phyloP scores from a whole-genome alignment of 2,888 invertebrate species.

The Himalopsyche japonica region DNA sequence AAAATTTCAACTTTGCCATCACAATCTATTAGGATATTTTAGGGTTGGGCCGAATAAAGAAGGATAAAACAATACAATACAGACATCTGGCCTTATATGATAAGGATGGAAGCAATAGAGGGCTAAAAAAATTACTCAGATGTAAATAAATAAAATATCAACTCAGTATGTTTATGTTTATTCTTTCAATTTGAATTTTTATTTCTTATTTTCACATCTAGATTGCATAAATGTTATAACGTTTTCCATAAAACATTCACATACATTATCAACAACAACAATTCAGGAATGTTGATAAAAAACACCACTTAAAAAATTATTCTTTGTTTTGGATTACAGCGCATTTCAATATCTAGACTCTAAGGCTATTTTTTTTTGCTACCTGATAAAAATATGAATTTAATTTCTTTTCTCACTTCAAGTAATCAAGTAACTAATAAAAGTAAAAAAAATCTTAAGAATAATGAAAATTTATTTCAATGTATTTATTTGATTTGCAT shows the following conservation, averaged over 20 bases:
- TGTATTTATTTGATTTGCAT: too few species aligned
- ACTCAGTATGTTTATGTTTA: neutral
- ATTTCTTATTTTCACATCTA: conserved; percentile 23
- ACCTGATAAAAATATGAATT: neutral
- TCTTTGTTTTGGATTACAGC: neutral
- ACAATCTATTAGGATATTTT: too few species aligned
- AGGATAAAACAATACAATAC: too few species aligned
- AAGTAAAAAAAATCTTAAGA: too few species aligned
- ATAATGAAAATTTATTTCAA: too few species aligned
- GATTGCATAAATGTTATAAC: conserved; percentile 38
- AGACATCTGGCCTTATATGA: too few species aligned
- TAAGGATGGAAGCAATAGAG: too few species aligned
- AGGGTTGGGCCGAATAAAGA: too few species aligned
- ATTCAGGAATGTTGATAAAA: conserved; percentile 9
- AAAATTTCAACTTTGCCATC: too few species aligned
- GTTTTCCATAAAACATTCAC: conserved; percentile 38
- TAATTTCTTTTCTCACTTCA: too few species aligned
- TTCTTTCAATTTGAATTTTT: conserved; percentile 7
- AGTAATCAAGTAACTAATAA: too few species aligned
- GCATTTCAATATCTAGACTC: neutral
- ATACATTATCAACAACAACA: conserved; percentile 38
- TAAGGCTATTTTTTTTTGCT: neutral
- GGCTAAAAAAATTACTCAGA: too few species aligned
- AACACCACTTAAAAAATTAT: neutral
- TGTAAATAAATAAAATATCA: neutral